Conservation (phyloP, 2,113 vertebrate genomes). For the Halcyon malimbica region DNA sequence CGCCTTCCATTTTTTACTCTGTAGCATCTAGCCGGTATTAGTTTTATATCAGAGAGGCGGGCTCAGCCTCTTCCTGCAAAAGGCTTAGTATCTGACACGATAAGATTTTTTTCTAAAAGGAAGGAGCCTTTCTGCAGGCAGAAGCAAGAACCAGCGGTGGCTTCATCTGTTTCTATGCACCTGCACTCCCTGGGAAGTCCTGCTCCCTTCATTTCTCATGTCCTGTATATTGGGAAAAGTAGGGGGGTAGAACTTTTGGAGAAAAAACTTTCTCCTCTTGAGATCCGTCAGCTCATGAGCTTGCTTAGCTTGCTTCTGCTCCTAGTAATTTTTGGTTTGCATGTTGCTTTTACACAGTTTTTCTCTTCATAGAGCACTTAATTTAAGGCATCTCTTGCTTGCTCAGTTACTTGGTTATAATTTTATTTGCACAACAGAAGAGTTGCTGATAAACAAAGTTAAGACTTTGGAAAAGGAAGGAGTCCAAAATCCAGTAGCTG, state of each 20-base stretch:
- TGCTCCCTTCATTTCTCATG: neutral
- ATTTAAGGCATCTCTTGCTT: neutral
- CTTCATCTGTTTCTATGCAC: neutral
- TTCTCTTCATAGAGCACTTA: neutral
- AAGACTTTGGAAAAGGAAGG: conserved; percentile 16
- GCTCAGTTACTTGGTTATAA: neutral
- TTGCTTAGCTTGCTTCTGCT: neutral
- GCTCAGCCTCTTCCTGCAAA: neutral
- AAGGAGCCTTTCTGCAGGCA: neutral
- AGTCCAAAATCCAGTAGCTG: conserved; percentile 15
- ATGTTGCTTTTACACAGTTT: neutral
- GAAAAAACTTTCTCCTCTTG: neutral
- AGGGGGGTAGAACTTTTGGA: neutral
- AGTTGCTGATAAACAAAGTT: conserved; percentile 46
- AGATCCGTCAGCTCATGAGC: neutral
- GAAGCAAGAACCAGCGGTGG: neutral
- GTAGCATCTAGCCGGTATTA: neutral
- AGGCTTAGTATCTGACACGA: neutral
- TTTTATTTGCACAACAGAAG: conserved; percentile 25
- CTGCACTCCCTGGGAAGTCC: neutral
- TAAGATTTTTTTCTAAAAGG: neutral
- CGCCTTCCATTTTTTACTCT: neutral
- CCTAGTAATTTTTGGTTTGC: neutral
- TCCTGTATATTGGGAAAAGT: neutral
- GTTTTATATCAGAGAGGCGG: neutral